Evolutionary conservation across 1,140 invertebrate species (phyloP), one percentile per base, ranked within the genome.

Genomic region (Drosophila nikananu): DNA sequence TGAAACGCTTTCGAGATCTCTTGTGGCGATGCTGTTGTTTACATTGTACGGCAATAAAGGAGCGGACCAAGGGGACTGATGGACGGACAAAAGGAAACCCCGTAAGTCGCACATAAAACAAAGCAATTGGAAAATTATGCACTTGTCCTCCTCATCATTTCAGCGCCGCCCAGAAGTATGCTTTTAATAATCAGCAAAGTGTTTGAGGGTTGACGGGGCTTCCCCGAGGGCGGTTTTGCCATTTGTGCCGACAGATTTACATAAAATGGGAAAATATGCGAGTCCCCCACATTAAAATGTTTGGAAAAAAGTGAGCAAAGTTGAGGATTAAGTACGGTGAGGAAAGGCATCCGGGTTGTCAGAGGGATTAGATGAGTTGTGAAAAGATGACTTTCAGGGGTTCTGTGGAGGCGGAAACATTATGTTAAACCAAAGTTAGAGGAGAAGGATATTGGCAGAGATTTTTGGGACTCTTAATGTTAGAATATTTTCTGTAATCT

Each of bases 121-220:
- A 92, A 91, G 81, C 83, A 92, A 91, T 89, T 73, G 83, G 86
- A 92, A 92, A 86, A 92, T 92, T 92, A 91, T 92, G 80, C 83
- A 92, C 91, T 92, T 92, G 86, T 92, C 51, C 58, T 51, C 7
- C 25, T 25, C 32, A 67, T 71, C 64, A 68, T 70, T 44, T 64
- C 65, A n/a, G 46, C 59, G 44, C 41, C 79, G 73, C 83, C 64
- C 60, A 72, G 77, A 76, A 91, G 80, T 80, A 83, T 83, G 82
- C 86, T 80, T 86, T 86, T 91, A 80, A 91, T 90, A 90, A 90
- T 86, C 67, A 76, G 57, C 81, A 81, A 89, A 90, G 79, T 90
- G 82, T 82, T 91, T 27, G 30, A 42, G 75, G 74, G 74, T 77
- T 77, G 60, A 37, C 25, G 17, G 12, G 21, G 12, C 23, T 17